A percentile compares a stretch with the other conserved stretches of the same genome.
Evolutionary conservation across 1,140 invertebrate species (phyloP).

Genomic region (Diuraphis noxia): DNA sequence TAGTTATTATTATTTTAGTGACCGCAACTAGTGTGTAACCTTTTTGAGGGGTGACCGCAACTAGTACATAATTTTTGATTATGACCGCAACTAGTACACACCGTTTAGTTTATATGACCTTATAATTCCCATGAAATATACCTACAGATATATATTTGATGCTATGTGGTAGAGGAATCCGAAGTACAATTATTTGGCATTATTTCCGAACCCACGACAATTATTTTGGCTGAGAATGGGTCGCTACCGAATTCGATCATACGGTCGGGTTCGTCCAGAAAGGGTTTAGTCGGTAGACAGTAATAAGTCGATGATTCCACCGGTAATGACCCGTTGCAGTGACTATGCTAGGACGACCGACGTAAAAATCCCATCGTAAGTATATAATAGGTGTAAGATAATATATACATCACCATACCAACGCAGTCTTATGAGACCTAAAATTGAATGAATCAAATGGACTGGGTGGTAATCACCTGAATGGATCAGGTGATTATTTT

Average conservation of each 20-base stretch:
- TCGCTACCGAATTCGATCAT: background rate
- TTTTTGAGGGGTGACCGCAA: too few species aligned
- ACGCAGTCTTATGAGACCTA: too few species aligned
- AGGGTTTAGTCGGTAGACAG: background rate
- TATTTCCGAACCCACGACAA: background rate
- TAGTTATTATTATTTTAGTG: too few species aligned
- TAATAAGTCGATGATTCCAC: background rate
- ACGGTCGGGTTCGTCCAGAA: background rate
- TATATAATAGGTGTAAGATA: too few species aligned
- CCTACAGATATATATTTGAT: background rate
- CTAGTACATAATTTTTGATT: too few species aligned
- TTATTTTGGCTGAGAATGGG: background rate
- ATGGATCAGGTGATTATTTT: too few species aligned
- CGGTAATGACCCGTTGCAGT: background rate
- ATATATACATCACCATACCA: too few species aligned
- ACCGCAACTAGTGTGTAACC: too few species aligned
- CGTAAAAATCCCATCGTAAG: background rate
- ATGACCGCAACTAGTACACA: too few species aligned
- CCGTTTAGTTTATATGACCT: too few species aligned
- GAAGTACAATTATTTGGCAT: background rate
- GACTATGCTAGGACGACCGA: background rate
- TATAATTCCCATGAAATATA: background rate
- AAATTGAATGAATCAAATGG: too few species aligned
- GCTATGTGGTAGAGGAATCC: background rate
- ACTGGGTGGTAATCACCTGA: too few species aligned